phyloP scores from a whole-genome alignment of 37 sponge, comb jelly and placozoan genomes.

The Theonella swinhoei region DNA sequence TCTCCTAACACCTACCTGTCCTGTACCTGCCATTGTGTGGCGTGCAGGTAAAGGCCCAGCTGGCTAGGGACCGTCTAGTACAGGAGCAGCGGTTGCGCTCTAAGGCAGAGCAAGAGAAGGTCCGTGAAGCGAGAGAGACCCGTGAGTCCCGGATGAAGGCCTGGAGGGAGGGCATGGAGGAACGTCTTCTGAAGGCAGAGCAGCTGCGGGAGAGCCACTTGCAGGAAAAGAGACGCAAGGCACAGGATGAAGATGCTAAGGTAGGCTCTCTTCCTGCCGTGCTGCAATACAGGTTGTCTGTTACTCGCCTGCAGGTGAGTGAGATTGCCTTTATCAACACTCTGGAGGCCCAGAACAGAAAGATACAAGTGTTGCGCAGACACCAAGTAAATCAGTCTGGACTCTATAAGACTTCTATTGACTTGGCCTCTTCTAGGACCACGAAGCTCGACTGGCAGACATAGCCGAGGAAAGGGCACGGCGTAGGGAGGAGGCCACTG shows the following conservation, averaged over 20 bases:
- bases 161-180: slow-evolving; percentile 62
- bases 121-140: slow-evolving; percentile 49
- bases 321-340: slow-evolving; percentile 95
- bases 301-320: slow-evolving; percentile 65
- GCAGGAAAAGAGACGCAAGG: slow-evolving; percentile 79
- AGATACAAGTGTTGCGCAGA: slow-evolving; percentile 80
- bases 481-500: slow-evolving; percentile 79
- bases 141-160: slow-evolving; percentile 45
- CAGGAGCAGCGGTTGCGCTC: slow-evolving; percentile 77
- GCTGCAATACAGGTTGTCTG: no score
- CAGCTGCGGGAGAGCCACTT: slow-evolving; percentile 62
- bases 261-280: slow-evolving; percentile 18
- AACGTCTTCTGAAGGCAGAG: slow-evolving; percentile 76
- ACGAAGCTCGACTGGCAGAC: slow-evolving; percentile 75
- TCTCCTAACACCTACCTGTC: no score
- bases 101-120: slow-evolving; percentile 61
- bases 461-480: slow-evolving; percentile 79
- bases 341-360: slow-evolving; percentile 94
- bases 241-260: slow-evolving; percentile 90
- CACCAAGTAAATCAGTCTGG: slow-evolving; percentile 45
- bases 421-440: slow-evolving; percentile 18
- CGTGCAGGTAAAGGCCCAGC: slow-evolving; percentile 79
- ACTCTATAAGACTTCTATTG: background rate
- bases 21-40: background rate
- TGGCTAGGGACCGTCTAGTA: slow-evolving; percentile 57